phyloP scores from a whole-genome alignment of 2,113 vertebrate species.

The Bubo scandiacus region DNA sequence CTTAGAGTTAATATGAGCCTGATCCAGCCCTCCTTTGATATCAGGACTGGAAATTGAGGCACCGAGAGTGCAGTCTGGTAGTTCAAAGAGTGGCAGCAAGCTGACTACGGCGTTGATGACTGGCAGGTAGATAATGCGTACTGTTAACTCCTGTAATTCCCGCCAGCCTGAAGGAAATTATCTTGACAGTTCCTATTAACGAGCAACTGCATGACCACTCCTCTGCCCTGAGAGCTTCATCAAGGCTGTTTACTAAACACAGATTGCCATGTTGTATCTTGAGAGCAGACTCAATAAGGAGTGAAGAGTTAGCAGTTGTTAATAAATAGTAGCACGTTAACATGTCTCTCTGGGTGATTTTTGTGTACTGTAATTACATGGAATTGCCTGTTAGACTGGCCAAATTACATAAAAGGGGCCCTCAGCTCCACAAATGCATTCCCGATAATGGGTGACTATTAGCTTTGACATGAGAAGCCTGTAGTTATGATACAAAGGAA shows the following conservation, averaged over 20 bases:
- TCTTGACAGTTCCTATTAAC: neutral
- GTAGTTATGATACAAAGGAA: neutral
- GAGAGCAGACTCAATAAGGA: neutral
- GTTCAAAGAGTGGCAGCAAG: neutral
- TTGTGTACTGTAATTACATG: constrained; percentile 32
- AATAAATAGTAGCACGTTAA: constrained; percentile 40
- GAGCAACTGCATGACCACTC: neutral
- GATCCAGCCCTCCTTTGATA: neutral
- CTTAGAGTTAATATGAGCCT: neutral
- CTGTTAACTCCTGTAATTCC: neutral
- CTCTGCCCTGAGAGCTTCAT: neutral
- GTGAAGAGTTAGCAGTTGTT: neutral
- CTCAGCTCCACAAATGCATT: neutral
- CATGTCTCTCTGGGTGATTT: constrained; percentile 46
- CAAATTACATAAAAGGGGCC: constrained; percentile 19
- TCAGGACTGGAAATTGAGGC: neutral
- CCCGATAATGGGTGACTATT: neutral
- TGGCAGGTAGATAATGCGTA: neutral
- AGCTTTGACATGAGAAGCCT: neutral
- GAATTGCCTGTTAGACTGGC: constrained; percentile 19
- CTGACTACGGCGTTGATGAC: neutral
- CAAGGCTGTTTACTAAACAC: neutral
- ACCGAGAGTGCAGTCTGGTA: neutral
- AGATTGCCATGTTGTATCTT: neutral
- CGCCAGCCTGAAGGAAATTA: neutral